A percentile compares a stretch with the other conserved stretches of the same genome.
These are phyloP conservation scores for Halesus radiatus DNA, from an alignment of 1,140 invertebrate genomes.

Conservation along the genomic window DNA sequence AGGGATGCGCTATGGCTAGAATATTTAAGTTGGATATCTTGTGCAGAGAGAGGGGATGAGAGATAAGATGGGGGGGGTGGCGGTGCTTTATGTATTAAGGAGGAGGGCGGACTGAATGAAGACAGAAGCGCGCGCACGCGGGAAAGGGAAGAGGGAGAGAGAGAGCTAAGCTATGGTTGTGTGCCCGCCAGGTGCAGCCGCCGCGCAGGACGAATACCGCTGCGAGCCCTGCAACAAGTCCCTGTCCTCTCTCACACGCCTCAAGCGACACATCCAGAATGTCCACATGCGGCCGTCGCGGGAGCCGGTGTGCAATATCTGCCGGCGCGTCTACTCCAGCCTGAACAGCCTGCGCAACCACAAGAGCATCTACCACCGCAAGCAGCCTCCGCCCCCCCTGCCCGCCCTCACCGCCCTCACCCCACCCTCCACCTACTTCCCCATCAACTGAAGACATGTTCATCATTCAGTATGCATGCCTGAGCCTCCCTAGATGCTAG, in stretches of 20 bases:
- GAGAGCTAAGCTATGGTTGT: conserved; percentile 65
- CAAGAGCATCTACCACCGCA: conserved; percentile 90
- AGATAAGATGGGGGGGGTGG: conserved; percentile 48
- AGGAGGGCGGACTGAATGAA: conserved; percentile 66
- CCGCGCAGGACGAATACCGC: conserved; percentile 78
- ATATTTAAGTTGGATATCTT: conserved; percentile 1
- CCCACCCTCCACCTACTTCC: conserved; percentile 67
- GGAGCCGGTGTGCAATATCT: conserved; percentile 90
- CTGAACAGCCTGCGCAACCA: conserved; percentile 89
- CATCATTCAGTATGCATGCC: conserved; percentile 44
- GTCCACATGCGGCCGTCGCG: conserved; percentile 87
- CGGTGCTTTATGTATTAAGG: conserved; percentile 58
- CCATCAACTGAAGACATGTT: conserved; percentile 68
- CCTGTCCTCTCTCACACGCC: conserved; percentile 84
- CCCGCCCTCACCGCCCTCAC: conserved; percentile 56
- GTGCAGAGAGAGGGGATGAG: conserved; percentile 27
- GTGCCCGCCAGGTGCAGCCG: conserved; percentile 69
- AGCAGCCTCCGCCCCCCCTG: conserved; percentile 68
- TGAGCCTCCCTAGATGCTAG: conserved; percentile 33
- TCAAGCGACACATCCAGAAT: conserved; percentile 90
- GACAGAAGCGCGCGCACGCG: conserved; percentile 59
- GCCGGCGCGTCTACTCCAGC: conserved; percentile 89
- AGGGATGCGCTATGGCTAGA: conserved; percentile 52
- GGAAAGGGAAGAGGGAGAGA: conserved; percentile 60
- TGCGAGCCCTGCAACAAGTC: conserved; percentile 92